These are phyloP conservation scores for Marcusenius ussheri DNA, from an alignment of 2,113 vertebrate species.

Conservation along the genomic window DNA sequence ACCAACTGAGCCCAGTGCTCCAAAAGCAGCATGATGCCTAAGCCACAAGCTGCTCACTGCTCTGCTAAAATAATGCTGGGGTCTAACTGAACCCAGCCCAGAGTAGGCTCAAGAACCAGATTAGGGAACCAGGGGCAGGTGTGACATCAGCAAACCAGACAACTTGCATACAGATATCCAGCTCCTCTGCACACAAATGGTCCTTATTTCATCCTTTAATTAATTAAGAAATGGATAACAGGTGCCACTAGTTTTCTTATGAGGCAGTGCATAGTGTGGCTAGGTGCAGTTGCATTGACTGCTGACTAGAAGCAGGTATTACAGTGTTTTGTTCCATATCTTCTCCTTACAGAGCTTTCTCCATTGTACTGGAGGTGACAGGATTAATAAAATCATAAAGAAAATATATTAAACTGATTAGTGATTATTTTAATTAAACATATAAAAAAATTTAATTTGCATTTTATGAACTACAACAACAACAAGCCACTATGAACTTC, in stretches of 20 bases:
- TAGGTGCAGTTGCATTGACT: not conserved
- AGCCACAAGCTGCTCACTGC: not conserved
- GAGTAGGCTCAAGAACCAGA: not conserved
- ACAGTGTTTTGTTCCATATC: not conserved
- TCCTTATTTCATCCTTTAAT: not conserved
- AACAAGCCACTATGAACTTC: not conserved
- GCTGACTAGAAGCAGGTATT: not conserved
- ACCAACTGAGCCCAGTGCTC: not conserved
- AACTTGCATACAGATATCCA: not conserved
- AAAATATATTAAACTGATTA: not conserved
- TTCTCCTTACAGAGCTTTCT: not conserved
- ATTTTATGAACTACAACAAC: constrained; percentile 3
- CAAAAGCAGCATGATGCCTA: not conserved
- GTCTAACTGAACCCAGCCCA: not conserved
- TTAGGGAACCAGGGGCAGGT: not conserved
- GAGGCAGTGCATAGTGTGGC: not conserved
- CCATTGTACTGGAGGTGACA: not conserved
- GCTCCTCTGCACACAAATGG: not conserved
- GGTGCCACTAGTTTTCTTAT: not conserved
- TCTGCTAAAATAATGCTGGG: not conserved
- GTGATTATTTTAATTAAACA: not conserved
- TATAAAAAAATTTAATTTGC: not conserved
- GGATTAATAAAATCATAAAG: not conserved
- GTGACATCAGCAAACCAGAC: not conserved
- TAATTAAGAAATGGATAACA: not conserved